These are phyloP conservation scores for Ostrea denselamellosa DNA, from an alignment of 1,140 invertebrate genomes.

Conservation along the genomic window DNA sequence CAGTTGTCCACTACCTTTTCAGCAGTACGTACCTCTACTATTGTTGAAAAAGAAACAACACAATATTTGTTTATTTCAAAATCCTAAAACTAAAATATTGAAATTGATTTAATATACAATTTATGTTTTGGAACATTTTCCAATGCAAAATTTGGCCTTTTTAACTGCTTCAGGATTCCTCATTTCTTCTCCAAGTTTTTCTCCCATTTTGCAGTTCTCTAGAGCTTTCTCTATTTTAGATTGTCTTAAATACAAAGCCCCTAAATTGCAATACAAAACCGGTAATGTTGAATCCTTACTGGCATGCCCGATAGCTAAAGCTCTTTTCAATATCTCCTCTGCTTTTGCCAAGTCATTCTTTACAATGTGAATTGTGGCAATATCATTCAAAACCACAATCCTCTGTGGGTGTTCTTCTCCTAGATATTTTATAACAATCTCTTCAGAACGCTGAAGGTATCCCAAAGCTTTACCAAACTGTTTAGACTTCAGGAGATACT, in stretches of 20 bases:
- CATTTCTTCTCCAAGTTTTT: conserved; percentile 84
- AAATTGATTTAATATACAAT: neutral
- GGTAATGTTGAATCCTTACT: conserved; percentile 83
- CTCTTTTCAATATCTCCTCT: conserved; percentile 85
- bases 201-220: conserved; percentile 85
- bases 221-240: conserved; percentile 85
- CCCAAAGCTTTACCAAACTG: conserved; percentile 83
- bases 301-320: conserved; percentile 84
- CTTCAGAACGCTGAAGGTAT: conserved; percentile 85
- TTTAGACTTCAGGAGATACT: conserved; percentile 85
- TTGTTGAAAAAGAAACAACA: neutral
- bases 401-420: conserved; percentile 87
- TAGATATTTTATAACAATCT: conserved; percentile 84
- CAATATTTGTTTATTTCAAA: neutral
- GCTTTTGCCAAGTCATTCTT: conserved; percentile 85
- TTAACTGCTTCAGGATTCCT: conserved; percentile 83
- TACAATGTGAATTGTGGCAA: conserved; percentile 87
- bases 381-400: conserved; percentile 88
- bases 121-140: conserved; percentile 49
- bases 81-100: neutral
- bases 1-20: too few species aligned
- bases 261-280: conserved; percentile 90
- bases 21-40: too few species aligned
- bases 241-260: conserved; percentile 87
- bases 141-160: conserved; percentile 67